Base-by-base conservation (phyloP, 2,797 vertebrate species). In the Meda fulgida region DNA sequence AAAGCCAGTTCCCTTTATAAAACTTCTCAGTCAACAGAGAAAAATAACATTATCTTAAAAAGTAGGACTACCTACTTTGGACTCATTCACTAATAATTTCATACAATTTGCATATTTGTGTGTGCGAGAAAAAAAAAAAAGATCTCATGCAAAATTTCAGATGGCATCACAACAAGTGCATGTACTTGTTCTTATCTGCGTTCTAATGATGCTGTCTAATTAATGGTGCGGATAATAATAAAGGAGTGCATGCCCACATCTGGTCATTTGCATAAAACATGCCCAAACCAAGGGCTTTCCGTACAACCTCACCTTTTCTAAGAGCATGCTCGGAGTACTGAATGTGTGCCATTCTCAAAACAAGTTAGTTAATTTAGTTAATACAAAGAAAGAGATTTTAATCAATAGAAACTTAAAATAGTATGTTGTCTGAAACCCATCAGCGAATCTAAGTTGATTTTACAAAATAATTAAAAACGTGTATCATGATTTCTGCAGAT, bases 1-100 rank as follows among this genome's bases (percentile, higher is more conserved):
- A 69, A 58, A 43, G 78, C 43, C 7, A 26, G 36, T 78, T 55
- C 31, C 4, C 6, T 66, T 86, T 29, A 23, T 86, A 76, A 80
- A 40, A 84, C 43, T 43, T 76, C 38, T 72, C 26, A 43, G 48
- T 85, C 29, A 40, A 58, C 3, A 14, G 29, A n/a, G 26, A 21
- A 18, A 1, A 8, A 83, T 48, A 75, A 51, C 55, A 26, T 7
- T 34, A 7, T 46, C 43, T 75, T 36, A 65, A 48, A 58, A 73
- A n/a, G 55, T 73, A n/a, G n/a, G n/a, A n/a, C n/a, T n/a, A n/a
- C n/a, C n/a, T n/a, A 31, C 14, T 48, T 23, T 38, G 21, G 3
- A 36, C 34, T 38, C 7, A 0, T 60, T 60, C 23, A 40, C 53
- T 40, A 58, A 58, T 51, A 34, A 75, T 19, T 31, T 31, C 2